phyloP scores from a whole-genome alignment of 2,888 invertebrate genomes.

The Cantharis rustica region DNA sequence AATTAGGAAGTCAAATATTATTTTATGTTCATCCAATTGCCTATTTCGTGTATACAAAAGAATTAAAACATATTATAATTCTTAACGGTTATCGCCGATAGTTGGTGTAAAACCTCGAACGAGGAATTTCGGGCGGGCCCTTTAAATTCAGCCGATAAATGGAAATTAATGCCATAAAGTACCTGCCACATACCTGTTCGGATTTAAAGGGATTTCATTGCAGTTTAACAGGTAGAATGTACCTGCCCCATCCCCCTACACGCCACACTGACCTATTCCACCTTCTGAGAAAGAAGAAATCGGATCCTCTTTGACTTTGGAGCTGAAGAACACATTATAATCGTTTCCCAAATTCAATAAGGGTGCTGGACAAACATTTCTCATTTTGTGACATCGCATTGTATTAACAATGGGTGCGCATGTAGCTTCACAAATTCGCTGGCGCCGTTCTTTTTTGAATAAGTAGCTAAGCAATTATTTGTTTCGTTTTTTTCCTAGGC shows the following conservation, averaged over 20 bases:
- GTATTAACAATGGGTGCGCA: slow-evolving; percentile 17
- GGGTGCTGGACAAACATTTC: slow-evolving; percentile 32
- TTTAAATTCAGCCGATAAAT: slow-evolving; percentile 23
- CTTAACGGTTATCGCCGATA: slow-evolving; percentile 6
- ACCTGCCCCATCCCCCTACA: slow-evolving; percentile 21
- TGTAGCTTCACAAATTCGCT: slow-evolving; percentile 23
- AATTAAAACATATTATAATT: background rate
- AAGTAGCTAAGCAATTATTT: slow-evolving; percentile 26
- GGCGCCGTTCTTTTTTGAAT: slow-evolving; percentile 29
- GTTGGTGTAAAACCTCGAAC: background rate
- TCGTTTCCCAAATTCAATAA: slow-evolving; percentile 22
- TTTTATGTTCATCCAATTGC: slow-evolving; percentile 21
- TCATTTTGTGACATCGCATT: slow-evolving; percentile 33
- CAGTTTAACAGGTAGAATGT: slow-evolving; percentile 32
- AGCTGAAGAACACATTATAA: slow-evolving; percentile 37
- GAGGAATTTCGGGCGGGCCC: slow-evolving; percentile 10
- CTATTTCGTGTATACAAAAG: slow-evolving; percentile 10
- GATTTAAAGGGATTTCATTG: slow-evolving; percentile 17
- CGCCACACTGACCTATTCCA: slow-evolving; percentile 28
- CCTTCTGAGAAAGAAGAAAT: slow-evolving; percentile 32
- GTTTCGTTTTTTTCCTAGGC: slow-evolving; percentile 24
- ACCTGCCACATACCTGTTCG: slow-evolving; percentile 30
- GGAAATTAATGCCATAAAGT: slow-evolving; percentile 28
- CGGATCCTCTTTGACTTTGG: slow-evolving; percentile 27
- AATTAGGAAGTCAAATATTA: slow-evolving; percentile 17